Percentiles rank a stretch among this genome's conserved stretches.
These are phyloP conservation scores for Eulithis testata DNA, from an alignment of 2,888 invertebrate genomes.

Conservation along the genomic window DNA sequence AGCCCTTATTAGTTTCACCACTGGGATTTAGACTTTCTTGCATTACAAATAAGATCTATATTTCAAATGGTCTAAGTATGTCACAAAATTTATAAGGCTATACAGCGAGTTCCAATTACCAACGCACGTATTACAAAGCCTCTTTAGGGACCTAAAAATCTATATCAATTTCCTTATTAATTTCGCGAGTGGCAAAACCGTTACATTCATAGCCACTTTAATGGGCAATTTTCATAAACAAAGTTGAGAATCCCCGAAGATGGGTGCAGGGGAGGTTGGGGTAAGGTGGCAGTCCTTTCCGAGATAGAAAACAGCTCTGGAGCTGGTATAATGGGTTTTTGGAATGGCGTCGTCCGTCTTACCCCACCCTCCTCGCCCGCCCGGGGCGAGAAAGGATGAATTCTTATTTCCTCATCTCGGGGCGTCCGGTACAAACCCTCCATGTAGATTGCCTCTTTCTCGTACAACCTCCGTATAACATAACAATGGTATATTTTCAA, in stretches of 20 bases:
- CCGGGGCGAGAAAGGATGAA: constrained; percentile 82
- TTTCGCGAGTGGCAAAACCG: constrained; percentile 81
- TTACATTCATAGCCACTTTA: constrained; percentile 84
- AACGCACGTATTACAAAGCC: constrained; percentile 36
- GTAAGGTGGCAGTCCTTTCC: constrained; percentile 74
- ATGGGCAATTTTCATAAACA: constrained; percentile 85
- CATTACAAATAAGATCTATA: neutral
- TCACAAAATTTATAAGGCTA: constrained; percentile 20
- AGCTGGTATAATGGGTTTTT: constrained; percentile 88
- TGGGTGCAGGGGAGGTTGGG: constrained; percentile 55
- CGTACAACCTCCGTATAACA: constrained; percentile 79
- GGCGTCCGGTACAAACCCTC: constrained; percentile 81
- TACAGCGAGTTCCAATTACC: constrained; percentile 29
- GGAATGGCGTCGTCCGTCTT: constrained; percentile 90
- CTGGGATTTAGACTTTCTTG: neutral
- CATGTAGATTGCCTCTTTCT: constrained; percentile 84
- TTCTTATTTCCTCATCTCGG: constrained; percentile 84
- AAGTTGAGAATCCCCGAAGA: constrained; percentile 79
- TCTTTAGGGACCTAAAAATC: constrained; percentile 66
- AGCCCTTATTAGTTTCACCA: neutral
- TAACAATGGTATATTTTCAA: constrained; percentile 84
- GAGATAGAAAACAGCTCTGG: constrained; percentile 86
- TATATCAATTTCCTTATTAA: constrained; percentile 84
- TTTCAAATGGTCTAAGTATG: constrained; percentile 8
- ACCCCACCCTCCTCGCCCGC: constrained; percentile 66